Conservation (phyloP, 2,113 vertebrate species). For the Polyodon spathula region DNA sequence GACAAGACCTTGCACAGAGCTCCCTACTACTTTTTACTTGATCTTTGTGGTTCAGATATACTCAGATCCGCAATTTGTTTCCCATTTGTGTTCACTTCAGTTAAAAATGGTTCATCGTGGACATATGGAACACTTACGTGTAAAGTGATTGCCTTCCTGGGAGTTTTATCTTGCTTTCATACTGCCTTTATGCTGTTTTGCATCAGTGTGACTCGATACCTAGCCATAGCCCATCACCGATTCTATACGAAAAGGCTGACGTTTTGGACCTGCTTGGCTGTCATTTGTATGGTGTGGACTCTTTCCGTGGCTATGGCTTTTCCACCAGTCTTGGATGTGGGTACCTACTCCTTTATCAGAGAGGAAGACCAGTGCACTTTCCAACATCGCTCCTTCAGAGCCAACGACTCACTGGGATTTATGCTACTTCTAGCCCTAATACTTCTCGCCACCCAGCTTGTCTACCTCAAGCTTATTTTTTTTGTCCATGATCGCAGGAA, state of each 20-base stretch:
- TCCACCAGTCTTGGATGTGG: slow-evolving; percentile 93
- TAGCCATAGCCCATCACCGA: slow-evolving; percentile 95
- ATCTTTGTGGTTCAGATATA: slow-evolving; percentile 96
- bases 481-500: slow-evolving; percentile 97
- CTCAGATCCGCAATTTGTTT: slow-evolving; percentile 98
- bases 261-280: slow-evolving; percentile 96
- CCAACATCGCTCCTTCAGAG: slow-evolving; percentile 96
- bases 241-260: slow-evolving; percentile 98
- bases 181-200: slow-evolving; percentile 98
- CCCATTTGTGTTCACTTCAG: slow-evolving; percentile 97
- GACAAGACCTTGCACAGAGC: slow-evolving; percentile 98
- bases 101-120: slow-evolving; percentile 96
- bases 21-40: slow-evolving; percentile 96
- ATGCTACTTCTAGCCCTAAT: slow-evolving; percentile 98
- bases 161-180: slow-evolving; percentile 97
- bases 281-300: slow-evolving; percentile 99
- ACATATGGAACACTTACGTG: slow-evolving; percentile 95
- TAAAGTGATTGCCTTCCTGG: slow-evolving; percentile 98
- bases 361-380: slow-evolving; percentile 99
- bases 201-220: slow-evolving; percentile 94
- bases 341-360: slow-evolving; percentile 94
- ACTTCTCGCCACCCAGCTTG: slow-evolving; percentile 97
- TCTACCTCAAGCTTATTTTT: slow-evolving; percentile 99
- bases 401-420: slow-evolving; percentile 97
- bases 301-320: slow-evolving; percentile 98